phyloP scores from a whole-genome alignment of 2,888 invertebrate species.

The Nephrocerus scutellatus region DNA sequence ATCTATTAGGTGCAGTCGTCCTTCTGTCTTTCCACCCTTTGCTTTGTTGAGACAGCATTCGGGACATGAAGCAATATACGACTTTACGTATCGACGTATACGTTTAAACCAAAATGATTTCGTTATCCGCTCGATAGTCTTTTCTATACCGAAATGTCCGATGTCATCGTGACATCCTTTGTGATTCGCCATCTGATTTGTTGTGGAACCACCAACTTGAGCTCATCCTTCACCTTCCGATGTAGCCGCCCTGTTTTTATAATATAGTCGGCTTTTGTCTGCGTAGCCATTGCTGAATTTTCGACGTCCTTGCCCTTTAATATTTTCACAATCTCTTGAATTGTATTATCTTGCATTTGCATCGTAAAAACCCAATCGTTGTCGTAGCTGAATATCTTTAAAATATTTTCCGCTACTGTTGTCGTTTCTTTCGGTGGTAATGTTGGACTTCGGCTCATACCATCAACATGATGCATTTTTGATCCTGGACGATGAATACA shows the following conservation, averaged over 20 bases:
- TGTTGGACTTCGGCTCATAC: conserved; percentile 1
- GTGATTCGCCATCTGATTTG: conserved; percentile 17
- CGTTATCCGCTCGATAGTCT: conserved; percentile 18
- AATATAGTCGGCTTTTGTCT: conserved; percentile 3
- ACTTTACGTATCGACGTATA: conserved; percentile 18
- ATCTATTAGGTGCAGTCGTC: conserved; percentile 12
- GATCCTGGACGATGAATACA: conserved; percentile 2
- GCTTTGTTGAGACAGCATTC: conserved; percentile 21
- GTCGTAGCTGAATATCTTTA: background rate
- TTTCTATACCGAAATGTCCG: conserved; percentile 21
- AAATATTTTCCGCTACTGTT: conserved; percentile 1
- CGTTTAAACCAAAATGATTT: conserved; percentile 24
- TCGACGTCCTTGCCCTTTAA: background rate
- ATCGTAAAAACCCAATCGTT: background rate
- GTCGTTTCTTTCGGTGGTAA: background rate
- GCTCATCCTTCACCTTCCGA: background rate
- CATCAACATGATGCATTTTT: conserved; percentile 8
- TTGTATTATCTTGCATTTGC: conserved; percentile 2
- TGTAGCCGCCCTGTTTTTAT: conserved; percentile 5
- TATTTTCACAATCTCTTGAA: no score
- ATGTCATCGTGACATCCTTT: conserved; percentile 21
- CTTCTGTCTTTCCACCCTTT: conserved; percentile 15
- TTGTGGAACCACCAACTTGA: conserved; percentile 15
- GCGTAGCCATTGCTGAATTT: background rate
- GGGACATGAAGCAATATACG: conserved; percentile 18